Evolutionary conservation across 2,888 invertebrate genomes (phyloP).

Genomic region (Drosophila mulleri): DNA sequence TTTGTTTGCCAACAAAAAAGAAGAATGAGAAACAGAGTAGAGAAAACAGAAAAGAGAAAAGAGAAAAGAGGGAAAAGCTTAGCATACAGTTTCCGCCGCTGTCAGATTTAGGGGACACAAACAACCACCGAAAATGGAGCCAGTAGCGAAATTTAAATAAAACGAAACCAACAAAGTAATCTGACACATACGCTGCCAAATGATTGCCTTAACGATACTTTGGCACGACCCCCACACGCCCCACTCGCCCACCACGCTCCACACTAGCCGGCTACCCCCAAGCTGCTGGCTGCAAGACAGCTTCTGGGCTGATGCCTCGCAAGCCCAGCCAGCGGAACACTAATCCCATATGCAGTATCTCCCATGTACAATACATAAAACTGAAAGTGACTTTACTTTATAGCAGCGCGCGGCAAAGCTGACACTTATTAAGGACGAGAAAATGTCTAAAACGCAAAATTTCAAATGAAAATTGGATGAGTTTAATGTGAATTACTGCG

Average conservation of each 20-base stretch:
- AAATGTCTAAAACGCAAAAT: slow-evolving; percentile 8
- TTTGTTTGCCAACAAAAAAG: slow-evolving; percentile 49
- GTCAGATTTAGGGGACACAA: slow-evolving; percentile 71
- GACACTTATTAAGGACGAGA: slow-evolving; percentile 38
- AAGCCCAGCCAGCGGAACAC: slow-evolving; percentile 24
- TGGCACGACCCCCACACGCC: neutral
- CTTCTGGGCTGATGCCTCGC: slow-evolving; percentile 7
- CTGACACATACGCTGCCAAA: slow-evolving; percentile 77
- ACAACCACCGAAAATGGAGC: slow-evolving; percentile 33
- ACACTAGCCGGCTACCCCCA: slow-evolving; percentile 8
- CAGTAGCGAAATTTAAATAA: slow-evolving; percentile 63
- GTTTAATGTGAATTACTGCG: slow-evolving; percentile 10
- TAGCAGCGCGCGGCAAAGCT: slow-evolving; percentile 49
- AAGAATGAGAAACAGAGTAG: neutral
- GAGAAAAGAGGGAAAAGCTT: slow-evolving; percentile 44
- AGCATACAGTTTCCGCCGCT: slow-evolving; percentile 66
- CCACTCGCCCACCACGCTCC: neutral
- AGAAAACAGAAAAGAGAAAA: neutral
- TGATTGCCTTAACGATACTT: slow-evolving; percentile 61
- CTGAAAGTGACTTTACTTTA: slow-evolving; percentile 71
- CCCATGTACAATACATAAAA: slow-evolving; percentile 46
- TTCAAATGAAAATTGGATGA: slow-evolving; percentile 13
- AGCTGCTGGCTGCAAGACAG: slow-evolving; percentile 18
- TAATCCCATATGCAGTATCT: slow-evolving; percentile 64
- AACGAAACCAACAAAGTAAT: slow-evolving; percentile 72